Conservation (phyloP, 2,797 vertebrate genomes). For the Erpetoichthys calabaricus region DNA sequence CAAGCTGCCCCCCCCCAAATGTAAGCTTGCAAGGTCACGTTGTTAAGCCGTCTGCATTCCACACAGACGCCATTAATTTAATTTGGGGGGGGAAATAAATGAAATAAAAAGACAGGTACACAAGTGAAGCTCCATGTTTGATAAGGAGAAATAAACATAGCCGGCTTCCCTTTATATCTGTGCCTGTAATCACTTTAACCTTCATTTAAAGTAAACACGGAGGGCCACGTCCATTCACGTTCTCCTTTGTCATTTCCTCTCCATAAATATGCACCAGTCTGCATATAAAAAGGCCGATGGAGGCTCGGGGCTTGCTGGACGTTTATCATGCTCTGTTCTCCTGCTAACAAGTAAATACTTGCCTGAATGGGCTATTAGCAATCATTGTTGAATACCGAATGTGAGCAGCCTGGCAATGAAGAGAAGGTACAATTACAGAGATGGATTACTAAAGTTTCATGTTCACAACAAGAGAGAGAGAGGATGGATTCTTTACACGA, state of each 20-base stretch:
- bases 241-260: constrained; percentile 49
- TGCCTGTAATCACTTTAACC: constrained; percentile 67
- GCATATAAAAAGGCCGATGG: constrained; percentile 54
- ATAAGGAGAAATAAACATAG: constrained; percentile 39
- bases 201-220: constrained; percentile 42
- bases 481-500: no score
- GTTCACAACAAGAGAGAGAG: no score
- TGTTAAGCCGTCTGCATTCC: no score
- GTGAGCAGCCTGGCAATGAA: constrained; percentile 47
- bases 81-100: no score
- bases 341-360: constrained; percentile 66
- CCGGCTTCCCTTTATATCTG: constrained; percentile 36
- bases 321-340: constrained; percentile 57
- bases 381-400: constrained; percentile 55
- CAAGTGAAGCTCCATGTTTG: constrained; percentile 25
- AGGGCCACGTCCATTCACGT: constrained; percentile 55
- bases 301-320: constrained; percentile 57
- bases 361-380: constrained; percentile 57
- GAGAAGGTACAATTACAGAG: constrained; percentile 6
- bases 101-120: no score
- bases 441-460: no score
- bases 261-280: constrained; percentile 67
- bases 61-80: no score
- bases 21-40: no score
- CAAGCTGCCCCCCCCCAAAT: no score